Percentiles rank a stretch among this genome's conserved stretches.
Conservation (phyloP, 2,888 invertebrate species). For the Napeogenes inachia region DNA sequence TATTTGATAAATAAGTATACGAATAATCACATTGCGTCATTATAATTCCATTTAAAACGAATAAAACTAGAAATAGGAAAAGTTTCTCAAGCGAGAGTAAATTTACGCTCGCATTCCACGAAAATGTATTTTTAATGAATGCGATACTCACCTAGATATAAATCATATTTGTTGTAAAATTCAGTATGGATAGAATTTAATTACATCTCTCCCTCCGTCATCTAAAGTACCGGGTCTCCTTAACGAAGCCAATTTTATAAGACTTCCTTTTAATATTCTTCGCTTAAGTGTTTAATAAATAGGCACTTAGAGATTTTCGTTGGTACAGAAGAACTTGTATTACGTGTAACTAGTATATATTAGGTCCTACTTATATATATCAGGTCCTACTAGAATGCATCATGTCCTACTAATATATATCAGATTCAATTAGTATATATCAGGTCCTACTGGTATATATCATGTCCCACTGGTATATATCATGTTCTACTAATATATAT, state of each 20-base stretch:
- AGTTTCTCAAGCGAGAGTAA: too few species aligned
- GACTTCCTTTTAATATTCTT: slow-evolving; percentile 24
- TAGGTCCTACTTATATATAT: too few species aligned
- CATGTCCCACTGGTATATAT: too few species aligned
- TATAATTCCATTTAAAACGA: not conserved
- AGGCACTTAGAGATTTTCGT: not conserved
- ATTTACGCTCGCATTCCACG: too few species aligned
- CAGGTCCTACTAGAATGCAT: too few species aligned
- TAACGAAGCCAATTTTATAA: slow-evolving; percentile 28
- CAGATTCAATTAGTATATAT: too few species aligned
- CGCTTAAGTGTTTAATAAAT: slow-evolving; percentile 21
- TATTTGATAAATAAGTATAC: slow-evolving; percentile 1
- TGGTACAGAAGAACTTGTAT: too few species aligned
- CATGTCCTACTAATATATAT: too few species aligned
- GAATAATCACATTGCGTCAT: not conserved
- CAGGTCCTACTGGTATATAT: too few species aligned
- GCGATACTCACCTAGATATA: not conserved
- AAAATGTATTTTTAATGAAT: too few species aligned
- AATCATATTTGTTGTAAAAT: slow-evolving; percentile 11
- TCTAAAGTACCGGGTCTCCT: slow-evolving; percentile 24
- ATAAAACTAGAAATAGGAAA: not conserved
- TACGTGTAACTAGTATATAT: too few species aligned
- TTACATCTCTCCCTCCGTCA: slow-evolving; percentile 20
- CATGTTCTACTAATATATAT: too few species aligned
- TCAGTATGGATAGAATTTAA: slow-evolving; percentile 26